Evolutionary conservation across 2,113 vertebrate species (phyloP).

Genomic region (Oncorhynchus clarkii): DNA sequence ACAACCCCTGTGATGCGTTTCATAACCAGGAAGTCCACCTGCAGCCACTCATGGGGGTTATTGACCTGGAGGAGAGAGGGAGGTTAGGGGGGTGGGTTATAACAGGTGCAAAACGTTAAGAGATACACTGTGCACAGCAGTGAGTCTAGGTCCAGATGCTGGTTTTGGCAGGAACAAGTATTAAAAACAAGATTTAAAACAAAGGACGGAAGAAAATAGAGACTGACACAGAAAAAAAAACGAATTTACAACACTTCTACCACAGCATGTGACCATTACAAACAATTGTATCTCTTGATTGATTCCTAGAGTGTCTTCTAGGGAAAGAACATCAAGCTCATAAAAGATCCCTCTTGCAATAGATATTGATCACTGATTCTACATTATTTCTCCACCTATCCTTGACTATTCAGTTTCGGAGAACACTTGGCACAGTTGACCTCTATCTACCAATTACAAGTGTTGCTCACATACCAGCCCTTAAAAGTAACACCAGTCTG

Average conservation of each 20-base stretch:
- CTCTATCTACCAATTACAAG: neutral
- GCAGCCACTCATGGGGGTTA: constrained; percentile 85
- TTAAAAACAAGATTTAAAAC: too few relatives aligned
- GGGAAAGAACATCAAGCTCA: neutral
- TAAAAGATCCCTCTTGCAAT: neutral
- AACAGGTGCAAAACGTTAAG: too few relatives aligned
- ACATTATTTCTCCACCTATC: neutral
- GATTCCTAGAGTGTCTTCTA: too few relatives aligned
- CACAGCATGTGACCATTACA: too few relatives aligned
- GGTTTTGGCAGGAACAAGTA: too few relatives aligned
- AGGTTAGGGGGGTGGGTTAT: too few relatives aligned
- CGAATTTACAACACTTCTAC: too few relatives aligned
- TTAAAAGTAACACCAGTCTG: neutral
- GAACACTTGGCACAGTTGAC: neutral
- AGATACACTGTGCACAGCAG: too few relatives aligned
- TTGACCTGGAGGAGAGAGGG: constrained; percentile 67
- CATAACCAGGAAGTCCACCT: constrained; percentile 81
- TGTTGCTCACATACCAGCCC: neutral
- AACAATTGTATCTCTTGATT: too few relatives aligned
- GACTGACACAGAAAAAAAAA: too few relatives aligned
- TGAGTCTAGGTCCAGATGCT: too few relatives aligned
- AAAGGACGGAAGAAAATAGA: too few relatives aligned
- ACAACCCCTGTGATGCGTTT: constrained; percentile 84
- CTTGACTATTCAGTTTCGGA: neutral
- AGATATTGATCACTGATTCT: neutral